A percentile compares a stretch with the other conserved stretches of the same genome.
phyloP scores from a whole-genome alignment of 2,113 vertebrate genomes.

The Campylomormyrus tamandua region DNA sequence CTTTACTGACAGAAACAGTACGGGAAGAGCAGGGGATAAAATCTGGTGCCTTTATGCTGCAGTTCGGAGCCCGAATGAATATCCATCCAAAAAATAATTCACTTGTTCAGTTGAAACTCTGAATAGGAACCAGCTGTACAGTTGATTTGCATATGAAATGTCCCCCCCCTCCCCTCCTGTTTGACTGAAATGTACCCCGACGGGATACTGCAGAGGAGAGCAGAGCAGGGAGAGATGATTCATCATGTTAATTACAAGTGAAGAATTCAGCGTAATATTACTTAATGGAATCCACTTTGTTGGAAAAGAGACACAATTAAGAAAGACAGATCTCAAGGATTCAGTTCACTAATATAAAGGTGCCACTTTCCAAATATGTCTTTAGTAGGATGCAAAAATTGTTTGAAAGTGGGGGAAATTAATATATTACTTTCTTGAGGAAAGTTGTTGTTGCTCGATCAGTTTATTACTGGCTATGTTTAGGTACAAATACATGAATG shows the following conservation, averaged over 20 bases:
- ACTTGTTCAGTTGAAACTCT: background rate
- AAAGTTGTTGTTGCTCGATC: background rate
- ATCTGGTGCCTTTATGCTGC: background rate
- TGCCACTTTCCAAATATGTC: background rate
- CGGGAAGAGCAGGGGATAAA: background rate
- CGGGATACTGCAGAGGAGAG: background rate
- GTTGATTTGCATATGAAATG: slow-evolving; percentile 16
- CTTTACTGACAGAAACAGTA: background rate
- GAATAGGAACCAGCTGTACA: slow-evolving; percentile 10
- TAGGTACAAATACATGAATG: background rate
- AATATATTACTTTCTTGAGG: background rate
- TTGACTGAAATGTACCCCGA: background rate
- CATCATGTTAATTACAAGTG: slow-evolving; percentile 7
- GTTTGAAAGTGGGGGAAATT: background rate
- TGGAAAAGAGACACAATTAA: background rate
- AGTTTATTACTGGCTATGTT: background rate
- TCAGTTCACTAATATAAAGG: background rate
- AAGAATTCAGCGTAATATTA: background rate
- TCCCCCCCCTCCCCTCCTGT: background rate
- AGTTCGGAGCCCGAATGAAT: background rate
- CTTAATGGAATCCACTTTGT: background rate
- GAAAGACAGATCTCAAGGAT: background rate
- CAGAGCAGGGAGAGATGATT: background rate
- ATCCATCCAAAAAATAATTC: background rate
- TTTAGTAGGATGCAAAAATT: background rate